Percentiles rank a stretch among this genome's conserved stretches.
Conservation (phyloP, 2,113 vertebrate genomes). For the Dipodomys spectabilis region DNA sequence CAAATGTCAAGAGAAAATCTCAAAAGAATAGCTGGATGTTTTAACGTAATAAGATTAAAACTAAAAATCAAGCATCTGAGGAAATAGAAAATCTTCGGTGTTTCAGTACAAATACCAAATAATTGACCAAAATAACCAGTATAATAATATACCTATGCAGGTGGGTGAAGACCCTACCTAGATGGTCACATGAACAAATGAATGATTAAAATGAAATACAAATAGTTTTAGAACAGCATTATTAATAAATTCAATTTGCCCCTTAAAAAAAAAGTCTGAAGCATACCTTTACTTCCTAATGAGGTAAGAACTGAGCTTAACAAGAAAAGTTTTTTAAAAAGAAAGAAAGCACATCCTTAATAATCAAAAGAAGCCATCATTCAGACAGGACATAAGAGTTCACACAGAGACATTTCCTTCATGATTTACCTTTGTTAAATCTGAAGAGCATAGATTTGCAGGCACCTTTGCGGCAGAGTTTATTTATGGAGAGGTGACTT, state of each 20-base stretch:
- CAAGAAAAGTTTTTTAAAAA: not conserved
- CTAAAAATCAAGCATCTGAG: not conserved
- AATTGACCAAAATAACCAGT: not conserved
- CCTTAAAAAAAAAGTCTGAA: not conserved
- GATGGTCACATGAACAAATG: not conserved
- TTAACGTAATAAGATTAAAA: constrained; percentile 42
- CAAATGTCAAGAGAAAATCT: not conserved
- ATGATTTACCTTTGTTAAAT: not conserved
- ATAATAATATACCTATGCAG: too few species aligned
- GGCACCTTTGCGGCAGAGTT: constrained; percentile 42
- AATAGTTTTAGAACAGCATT: not conserved
- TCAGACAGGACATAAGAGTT: not conserved
- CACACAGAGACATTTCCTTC: not conserved
- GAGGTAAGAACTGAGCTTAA: constrained; percentile 26
- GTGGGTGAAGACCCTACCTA: not conserved
- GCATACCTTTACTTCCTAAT: not conserved
- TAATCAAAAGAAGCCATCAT: not conserved
- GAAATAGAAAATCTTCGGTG: not conserved
- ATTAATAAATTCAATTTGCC: not conserved
- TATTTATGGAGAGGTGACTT: constrained; percentile 69
- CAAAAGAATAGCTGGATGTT: not conserved
- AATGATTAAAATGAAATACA: not conserved
- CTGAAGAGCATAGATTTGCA: constrained; percentile 59
- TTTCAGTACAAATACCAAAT: not conserved
- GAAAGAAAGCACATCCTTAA: not conserved